Conservation (phyloP, 2,888 invertebrate genomes). For the Tetragonisca angustula region DNA sequence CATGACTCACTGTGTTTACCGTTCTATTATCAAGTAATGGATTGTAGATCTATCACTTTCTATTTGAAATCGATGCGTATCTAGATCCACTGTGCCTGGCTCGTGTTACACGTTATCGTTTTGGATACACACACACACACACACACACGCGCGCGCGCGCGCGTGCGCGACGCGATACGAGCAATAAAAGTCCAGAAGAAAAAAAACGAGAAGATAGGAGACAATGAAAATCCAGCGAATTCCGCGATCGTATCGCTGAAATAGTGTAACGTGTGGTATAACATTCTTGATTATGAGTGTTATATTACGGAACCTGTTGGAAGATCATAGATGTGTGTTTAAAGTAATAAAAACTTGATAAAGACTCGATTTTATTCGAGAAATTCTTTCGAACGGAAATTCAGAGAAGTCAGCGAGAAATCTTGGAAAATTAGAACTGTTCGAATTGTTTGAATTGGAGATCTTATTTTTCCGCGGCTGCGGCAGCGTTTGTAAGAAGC, state of each 20-base stretch:
- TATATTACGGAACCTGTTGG: not conserved
- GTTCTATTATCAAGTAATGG: conserved; percentile 66
- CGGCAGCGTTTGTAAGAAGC: not conserved
- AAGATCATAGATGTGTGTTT: no score
- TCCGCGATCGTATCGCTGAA: conserved; percentile 2
- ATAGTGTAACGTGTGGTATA: not conserved
- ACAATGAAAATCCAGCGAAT: not conserved
- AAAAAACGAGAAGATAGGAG: not conserved
- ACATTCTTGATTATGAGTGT: not conserved
- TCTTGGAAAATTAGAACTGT: not conserved
- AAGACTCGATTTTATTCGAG: no score
- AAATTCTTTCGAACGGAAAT: no score
- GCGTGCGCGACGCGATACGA: not conserved
- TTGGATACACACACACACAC: no score
- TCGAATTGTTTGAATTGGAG: not conserved
- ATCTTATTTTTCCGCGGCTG: not conserved
- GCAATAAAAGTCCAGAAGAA: not conserved
- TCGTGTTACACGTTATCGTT: conserved; percentile 31
- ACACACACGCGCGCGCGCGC: no score
- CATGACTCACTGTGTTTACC: conserved; percentile 66
- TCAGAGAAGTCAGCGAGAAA: not conserved
- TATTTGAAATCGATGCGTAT: conserved; percentile 54
- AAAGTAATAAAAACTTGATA: no score
- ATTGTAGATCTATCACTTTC: conserved; percentile 62
- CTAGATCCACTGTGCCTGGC: conserved; percentile 19